Evolutionary conservation across 2,888 invertebrate genomes (phyloP), one percentile per base, ranked within the genome.

Genomic region (Panzeria rudis): DNA sequence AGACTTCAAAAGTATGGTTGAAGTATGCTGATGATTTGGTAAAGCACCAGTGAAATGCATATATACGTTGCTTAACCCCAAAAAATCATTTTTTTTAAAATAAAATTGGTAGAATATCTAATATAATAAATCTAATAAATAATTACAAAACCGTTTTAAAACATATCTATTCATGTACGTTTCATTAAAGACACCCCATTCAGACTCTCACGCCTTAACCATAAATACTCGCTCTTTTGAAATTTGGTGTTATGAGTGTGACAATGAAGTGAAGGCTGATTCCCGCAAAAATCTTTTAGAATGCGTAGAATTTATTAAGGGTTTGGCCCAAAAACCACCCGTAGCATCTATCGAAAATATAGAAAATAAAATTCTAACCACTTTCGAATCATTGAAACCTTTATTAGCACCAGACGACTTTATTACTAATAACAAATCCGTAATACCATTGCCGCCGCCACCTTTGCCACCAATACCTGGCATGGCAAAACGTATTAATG

Each of bases 221-320:
- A 94, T 96, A 85, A 95, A 97, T 90, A 96, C 96, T 32, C 94
- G 94, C 44, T 93, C 94, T 25, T 96, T 96, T 94, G 94, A 94
- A 79, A 94, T 97, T 32, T 97, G 96, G 94, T 97, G 97, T 93
- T 97, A 96, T 90, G 94, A 94, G 76, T 97, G 97, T 92, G 95
- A 96, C 89, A 94, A 94, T 88, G 95, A 96, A 92, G 94, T 97
- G 17, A 94, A 94, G 75, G 92, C 94, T 11, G 89, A 90, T 93
- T 93, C 90, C 86, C 93, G 94, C 62, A 95, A 95, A 91, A 96
- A 95, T 89, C 93, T 97, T 1, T 93, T 94, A 59, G 96, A 97
- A 89, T 95, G 95, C 90, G 94, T 97, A 71, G 96, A 97, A 87
- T 95, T 95, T 89, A 93, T 97, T 17, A 95, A 95, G 89, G 95